Conservation (phyloP, 1,140 invertebrate genomes). For the Ceratitis capitata region DNA sequence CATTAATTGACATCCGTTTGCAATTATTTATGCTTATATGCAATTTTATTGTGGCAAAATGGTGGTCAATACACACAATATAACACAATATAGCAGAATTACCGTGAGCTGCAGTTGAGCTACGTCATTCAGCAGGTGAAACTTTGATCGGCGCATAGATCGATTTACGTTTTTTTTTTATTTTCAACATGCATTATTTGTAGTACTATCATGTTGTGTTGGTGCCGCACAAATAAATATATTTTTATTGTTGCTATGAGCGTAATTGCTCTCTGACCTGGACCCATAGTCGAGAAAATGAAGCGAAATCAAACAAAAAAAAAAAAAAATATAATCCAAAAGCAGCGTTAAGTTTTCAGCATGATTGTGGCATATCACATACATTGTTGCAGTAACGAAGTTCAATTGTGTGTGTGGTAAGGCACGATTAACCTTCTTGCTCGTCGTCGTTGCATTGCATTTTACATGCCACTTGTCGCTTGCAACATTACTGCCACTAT, state of each 20-base stretch:
- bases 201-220: too few relatives aligned
- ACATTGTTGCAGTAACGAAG: background rate
- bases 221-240: background rate
- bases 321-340: background rate
- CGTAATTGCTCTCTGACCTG: constrained; percentile 19
- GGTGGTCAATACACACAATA: background rate
- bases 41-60: background rate
- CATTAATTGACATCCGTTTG: background rate
- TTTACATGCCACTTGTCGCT: background rate
- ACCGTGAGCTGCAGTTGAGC: background rate
- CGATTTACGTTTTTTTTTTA: background rate
- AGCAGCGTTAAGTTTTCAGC: background rate
- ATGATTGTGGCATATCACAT: background rate
- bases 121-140: background rate
- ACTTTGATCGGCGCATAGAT: background rate
- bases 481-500: background rate
- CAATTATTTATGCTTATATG: constrained; percentile 19
- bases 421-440: constrained; percentile 21
- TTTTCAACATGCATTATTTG: background rate
- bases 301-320: background rate
- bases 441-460: background rate
- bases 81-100: background rate
- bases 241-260: too few relatives aligned
- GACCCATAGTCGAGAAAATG: background rate
- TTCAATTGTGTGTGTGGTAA: background rate